Conservation (phyloP, 2,797 vertebrate genomes). For the Nyctibius grandis region DNA sequence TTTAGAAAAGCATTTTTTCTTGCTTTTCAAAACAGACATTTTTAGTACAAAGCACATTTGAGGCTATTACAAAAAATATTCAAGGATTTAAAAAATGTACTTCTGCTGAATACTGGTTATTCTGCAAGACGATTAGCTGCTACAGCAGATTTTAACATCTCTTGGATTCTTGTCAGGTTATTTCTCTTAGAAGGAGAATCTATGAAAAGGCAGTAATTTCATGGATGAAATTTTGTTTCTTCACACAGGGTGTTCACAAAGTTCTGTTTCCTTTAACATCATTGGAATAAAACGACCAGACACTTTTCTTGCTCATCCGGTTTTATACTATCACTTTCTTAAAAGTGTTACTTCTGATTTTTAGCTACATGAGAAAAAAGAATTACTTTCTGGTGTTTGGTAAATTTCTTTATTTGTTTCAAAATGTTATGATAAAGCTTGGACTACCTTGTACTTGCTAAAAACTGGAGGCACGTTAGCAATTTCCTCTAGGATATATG, state of each 20-base stretch:
- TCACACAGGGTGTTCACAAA: neutral
- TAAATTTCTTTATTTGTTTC: neutral
- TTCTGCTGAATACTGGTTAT: neutral
- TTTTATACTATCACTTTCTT: neutral
- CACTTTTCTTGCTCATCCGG: neutral
- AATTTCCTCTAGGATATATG: neutral
- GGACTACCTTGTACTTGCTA: neutral
- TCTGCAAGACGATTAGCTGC: neutral
- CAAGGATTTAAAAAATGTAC: neutral
- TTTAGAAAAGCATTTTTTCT: neutral
- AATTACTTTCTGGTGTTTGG: neutral
- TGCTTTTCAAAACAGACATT: neutral
- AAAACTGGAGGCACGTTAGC: neutral
- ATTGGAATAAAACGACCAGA: neutral
- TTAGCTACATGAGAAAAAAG: neutral
- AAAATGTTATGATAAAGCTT: neutral
- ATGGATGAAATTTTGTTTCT: neutral
- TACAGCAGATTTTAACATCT: neutral
- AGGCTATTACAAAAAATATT: neutral
- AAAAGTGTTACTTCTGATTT: neutral
- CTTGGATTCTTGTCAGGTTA: neutral
- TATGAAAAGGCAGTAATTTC: neutral
- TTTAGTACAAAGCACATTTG: neutral
- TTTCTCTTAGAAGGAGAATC: neutral
- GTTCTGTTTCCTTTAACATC: neutral